A percentile compares a stretch with the other conserved stretches of the same genome.
Conservation (phyloP, 92 coral and sea anemone genomes). For the Paragorgia papillata region DNA sequence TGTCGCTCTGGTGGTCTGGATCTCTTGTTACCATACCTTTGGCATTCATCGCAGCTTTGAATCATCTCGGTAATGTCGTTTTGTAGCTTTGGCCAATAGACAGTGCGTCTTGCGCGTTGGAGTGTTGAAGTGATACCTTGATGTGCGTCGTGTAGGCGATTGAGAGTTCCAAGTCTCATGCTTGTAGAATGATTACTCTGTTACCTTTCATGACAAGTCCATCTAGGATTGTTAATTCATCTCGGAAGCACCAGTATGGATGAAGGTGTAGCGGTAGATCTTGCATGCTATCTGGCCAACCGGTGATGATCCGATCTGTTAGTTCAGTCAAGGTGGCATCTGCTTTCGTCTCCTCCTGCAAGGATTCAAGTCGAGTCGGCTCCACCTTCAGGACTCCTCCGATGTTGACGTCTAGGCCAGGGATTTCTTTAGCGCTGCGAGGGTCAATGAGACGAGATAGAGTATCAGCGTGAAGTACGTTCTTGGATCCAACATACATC, state of each 20-base stretch:
- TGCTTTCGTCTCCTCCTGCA: neutral
- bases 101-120: slow-evolving; percentile 27
- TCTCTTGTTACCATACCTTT: too few species aligned
- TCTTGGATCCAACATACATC: too few species aligned
- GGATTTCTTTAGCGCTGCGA: too few species aligned
- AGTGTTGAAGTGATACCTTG: slow-evolving; percentile 24
- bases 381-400: too few species aligned
- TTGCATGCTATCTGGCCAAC: slow-evolving; percentile 10
- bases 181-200: slow-evolving; percentile 7
- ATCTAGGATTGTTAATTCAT: neutral
- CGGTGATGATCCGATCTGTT: neutral
- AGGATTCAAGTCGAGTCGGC: too few species aligned
- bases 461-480: too few species aligned
- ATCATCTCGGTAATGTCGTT: too few species aligned
- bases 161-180: slow-evolving; percentile 60
- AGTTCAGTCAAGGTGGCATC: too few species aligned
- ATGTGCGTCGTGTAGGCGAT: slow-evolving; percentile 64
- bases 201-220: neutral
- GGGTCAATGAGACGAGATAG: too few species aligned
- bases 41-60: neutral
- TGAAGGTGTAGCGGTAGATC: neutral
- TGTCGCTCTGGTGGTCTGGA: too few species aligned
- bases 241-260: neutral
- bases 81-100: slow-evolving; percentile 35
- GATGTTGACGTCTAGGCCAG: too few species aligned